Evolutionary conservation across 2,888 invertebrate species (phyloP), one percentile per base, ranked within the genome.

Genomic region (Bugulina stolonifera): DNA sequence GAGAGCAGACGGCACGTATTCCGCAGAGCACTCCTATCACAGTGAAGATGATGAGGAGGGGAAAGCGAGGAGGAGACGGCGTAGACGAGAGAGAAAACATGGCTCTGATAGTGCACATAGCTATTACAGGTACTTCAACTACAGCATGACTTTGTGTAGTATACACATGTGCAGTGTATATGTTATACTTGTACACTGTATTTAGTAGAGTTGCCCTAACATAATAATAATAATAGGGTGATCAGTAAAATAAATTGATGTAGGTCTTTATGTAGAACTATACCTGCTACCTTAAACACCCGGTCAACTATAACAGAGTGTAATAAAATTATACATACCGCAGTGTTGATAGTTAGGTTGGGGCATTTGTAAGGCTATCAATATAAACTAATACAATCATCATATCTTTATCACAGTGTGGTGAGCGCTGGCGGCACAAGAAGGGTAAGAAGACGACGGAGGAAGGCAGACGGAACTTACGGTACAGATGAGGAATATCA

Each of bases 351-450:
- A n/a, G n/a, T n/a, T n/a, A n/a, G n/a, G n/a, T n/a, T n/a, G n/a
- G n/a, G n/a, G n/a, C n/a, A n/a, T n/a, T n/a, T n/a, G n/a, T n/a
- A n/a, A n/a, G n/a, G n/a, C n/a, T n/a, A n/a, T n/a, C n/a, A n/a
- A n/a, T n/a, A n/a, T n/a, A n/a, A n/a, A n/a, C n/a, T n/a, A n/a
- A n/a, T n/a, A n/a, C n/a, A n/a, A n/a, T n/a, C n/a, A n/a, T n/a
- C n/a, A n/a, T 43, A 43, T 10, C 18, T 10, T 43, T 76, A 77
- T 72, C 75, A 74, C 73, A 81, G 83, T 74, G 82, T 81, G 1
- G 78, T 79, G 2, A 81, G 81, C 73, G 83, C 75, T 1, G 83
- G 83, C 22, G 83, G 83, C 0, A 83, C 83, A 1, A 75, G 82
- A 1, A 80, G 80, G 69, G 81, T 82, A 1, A 76, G 76, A 55